These are phyloP conservation scores for Onthophagus sagittarius DNA, from an alignment of 2,888 invertebrate species.

Conservation along the genomic window DNA sequence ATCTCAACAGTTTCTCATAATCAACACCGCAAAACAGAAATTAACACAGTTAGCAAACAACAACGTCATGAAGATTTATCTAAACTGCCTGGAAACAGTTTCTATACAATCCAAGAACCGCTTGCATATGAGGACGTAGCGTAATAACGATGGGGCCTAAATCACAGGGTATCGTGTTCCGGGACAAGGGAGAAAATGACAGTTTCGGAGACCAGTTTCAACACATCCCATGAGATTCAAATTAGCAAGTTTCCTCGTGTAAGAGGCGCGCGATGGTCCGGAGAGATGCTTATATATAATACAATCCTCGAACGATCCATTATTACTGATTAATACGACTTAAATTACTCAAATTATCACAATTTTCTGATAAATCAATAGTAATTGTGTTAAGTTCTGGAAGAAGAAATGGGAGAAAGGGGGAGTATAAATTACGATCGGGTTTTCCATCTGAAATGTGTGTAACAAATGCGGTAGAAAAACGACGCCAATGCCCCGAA, in stretches of 20 bases:
- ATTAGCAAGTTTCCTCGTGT: background rate
- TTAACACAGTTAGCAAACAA: background rate
- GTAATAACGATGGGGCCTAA: background rate
- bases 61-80: background rate
- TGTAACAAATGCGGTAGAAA: constrained; percentile 46
- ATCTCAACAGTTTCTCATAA: background rate
- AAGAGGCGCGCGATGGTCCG: background rate
- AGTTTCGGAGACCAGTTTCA: background rate
- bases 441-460: constrained; percentile 27
- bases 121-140: background rate
- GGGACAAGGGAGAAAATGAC: background rate
- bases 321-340: background rate
- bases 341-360: background rate
- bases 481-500: constrained; percentile 43
- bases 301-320: background rate
- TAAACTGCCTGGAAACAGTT: background rate
- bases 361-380: background rate
- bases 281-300: too few relatives aligned
- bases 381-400: background rate
- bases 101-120: background rate
- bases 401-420: background rate
- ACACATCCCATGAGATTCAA: background rate
- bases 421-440: background rate
- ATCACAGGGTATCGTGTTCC: background rate
- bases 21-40: background rate